These are phyloP conservation scores for Sapayoa aenigma DNA, from an alignment of 2,113 vertebrate species.

Conservation along the genomic window DNA sequence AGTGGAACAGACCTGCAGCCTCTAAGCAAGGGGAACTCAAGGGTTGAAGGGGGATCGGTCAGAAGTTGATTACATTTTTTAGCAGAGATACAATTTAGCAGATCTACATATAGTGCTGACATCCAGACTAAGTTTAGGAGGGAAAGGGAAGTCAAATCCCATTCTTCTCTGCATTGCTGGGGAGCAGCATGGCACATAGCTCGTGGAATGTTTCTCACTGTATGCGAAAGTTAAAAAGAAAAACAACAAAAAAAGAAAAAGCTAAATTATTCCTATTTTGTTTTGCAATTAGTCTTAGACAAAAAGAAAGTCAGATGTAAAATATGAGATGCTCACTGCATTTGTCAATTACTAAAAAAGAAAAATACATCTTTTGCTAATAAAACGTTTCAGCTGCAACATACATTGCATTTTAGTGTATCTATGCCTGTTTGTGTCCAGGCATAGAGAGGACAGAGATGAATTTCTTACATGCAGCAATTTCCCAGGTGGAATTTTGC, in stretches of 20 bases:
- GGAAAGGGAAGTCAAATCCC: not conserved
- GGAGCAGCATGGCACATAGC: not conserved
- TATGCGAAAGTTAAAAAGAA: not conserved
- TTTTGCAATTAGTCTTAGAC: not conserved
- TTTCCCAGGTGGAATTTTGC: constrained; percentile 2
- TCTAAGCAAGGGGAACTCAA: not conserved
- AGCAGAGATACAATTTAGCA: not conserved
- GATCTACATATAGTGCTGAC: not conserved
- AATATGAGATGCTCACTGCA: not conserved
- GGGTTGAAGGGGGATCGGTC: not conserved
- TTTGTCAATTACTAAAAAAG: not conserved
- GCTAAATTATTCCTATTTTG: not conserved
- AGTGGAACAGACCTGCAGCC: fast-evolving
- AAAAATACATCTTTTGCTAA: not conserved
- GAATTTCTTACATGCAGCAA: not conserved
- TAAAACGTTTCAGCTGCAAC: not conserved
- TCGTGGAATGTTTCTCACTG: not conserved
- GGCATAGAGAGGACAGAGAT: not conserved
- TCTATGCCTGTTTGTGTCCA: not conserved
- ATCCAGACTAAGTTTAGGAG: not conserved
- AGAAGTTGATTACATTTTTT: not conserved
- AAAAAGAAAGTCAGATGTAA: not conserved
- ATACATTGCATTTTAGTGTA: not conserved
- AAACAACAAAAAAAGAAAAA: not conserved
- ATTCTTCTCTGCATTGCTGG: not conserved